These are phyloP conservation scores for Phortica magna DNA, from an alignment of 2,888 invertebrate genomes.

Conservation along the genomic window DNA sequence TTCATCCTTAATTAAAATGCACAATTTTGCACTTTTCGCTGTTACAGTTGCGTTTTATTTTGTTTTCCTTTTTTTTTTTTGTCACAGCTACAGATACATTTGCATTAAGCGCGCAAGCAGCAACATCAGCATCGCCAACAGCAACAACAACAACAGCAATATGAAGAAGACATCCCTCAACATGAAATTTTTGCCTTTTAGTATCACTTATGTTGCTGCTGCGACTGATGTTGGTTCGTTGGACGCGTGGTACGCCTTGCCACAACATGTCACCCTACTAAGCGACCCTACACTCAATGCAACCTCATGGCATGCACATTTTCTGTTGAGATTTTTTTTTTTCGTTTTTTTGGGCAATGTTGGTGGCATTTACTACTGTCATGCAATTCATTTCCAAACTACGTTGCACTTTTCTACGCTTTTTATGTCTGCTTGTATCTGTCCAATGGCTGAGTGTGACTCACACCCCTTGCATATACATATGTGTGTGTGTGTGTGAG, in stretches of 20 bases:
- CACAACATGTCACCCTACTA: slow-evolving; percentile 3
- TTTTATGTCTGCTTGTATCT: slow-evolving; percentile 17
- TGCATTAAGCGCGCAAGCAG: slow-evolving; percentile 60
- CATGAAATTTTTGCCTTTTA: slow-evolving; percentile 35
- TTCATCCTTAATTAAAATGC: slow-evolving; percentile 70
- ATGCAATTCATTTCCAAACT: slow-evolving; percentile 68
- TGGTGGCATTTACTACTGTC: slow-evolving; percentile 50
- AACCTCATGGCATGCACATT: slow-evolving; percentile 31
- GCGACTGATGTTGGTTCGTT: slow-evolving; percentile 17
- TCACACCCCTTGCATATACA: neutral
- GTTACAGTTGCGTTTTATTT: slow-evolving; percentile 35
- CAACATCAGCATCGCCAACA: slow-evolving; percentile 26
- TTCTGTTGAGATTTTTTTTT: slow-evolving; percentile 9
- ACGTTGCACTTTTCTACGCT: slow-evolving; percentile 58
- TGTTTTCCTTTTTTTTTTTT: neutral
- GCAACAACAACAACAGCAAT: slow-evolving; percentile 37
- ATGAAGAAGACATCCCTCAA: slow-evolving; percentile 33
- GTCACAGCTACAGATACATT: slow-evolving; percentile 57
- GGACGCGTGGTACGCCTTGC: slow-evolving; percentile 19
- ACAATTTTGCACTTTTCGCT: slow-evolving; percentile 72
- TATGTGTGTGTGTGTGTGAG: slow-evolving; percentile 17
- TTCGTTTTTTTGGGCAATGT: neutral
- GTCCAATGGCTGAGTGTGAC: slow-evolving; percentile 5
- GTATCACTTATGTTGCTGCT: neutral
- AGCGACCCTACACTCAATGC: neutral